Evolutionary conservation across 2,113 vertebrate species (phyloP).

Genomic region (Callorhinus ursinus): DNA sequence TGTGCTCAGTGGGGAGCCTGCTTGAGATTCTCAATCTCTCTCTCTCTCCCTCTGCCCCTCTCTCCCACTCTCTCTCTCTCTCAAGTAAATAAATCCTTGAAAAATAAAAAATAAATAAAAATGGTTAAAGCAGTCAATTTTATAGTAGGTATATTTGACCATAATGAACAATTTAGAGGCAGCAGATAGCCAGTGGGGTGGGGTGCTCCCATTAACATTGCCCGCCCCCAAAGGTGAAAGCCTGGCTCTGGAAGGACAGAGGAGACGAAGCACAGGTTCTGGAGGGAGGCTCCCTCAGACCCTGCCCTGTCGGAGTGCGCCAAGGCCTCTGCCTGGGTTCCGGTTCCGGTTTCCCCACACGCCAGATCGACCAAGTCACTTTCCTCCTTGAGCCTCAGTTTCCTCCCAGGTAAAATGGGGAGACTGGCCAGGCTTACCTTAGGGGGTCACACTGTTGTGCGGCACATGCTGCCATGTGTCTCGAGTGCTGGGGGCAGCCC

Average conservation of each 20-base stretch:
- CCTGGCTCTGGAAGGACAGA: not conserved
- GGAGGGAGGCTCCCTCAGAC: not conserved
- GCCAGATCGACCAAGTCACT: not conserved
- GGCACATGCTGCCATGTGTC: not conserved
- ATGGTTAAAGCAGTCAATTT: not conserved
- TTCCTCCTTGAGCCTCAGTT: not conserved
- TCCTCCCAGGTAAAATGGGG: not conserved
- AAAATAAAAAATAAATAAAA: not conserved
- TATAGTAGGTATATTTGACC: not conserved
- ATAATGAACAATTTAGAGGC: not conserved
- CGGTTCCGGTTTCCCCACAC: not conserved
- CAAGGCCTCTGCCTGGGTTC: not conserved
- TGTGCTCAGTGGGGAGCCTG: not conserved
- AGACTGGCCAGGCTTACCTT: not conserved
- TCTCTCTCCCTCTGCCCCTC: not conserved
- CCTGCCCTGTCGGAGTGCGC: not conserved
- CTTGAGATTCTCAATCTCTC: not conserved
- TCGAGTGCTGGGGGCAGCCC: not conserved
- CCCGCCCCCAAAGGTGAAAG: not conserved
- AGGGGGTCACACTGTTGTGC: no score
- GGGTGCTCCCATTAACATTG: not conserved
- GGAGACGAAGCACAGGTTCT: no score
- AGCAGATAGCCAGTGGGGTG: not conserved
- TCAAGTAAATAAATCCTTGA: not conserved
- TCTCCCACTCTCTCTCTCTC: not conserved